phyloP scores from a whole-genome alignment of 37 sponge, comb jelly and placozoan genomes.

The Bolinopsis microptera region DNA sequence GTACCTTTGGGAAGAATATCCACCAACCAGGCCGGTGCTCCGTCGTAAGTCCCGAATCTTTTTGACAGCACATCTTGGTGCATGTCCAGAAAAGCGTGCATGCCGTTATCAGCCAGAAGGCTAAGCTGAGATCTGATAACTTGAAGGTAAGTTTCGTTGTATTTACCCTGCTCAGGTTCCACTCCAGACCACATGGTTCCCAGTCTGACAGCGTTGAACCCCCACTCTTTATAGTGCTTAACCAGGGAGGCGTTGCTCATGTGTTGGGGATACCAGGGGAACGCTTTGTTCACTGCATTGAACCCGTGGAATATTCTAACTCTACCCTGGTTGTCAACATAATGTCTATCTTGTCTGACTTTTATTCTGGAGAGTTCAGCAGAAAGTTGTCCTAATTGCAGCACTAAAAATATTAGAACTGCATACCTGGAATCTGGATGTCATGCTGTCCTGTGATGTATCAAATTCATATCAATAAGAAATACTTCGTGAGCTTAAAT shows the following conservation, averaged over 20 bases:
- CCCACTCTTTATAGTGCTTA: neutral
- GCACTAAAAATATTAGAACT: neutral
- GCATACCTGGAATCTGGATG: no score
- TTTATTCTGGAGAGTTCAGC: neutral
- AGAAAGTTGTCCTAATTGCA: neutral
- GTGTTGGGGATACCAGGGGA: neutral
- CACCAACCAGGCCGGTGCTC: constrained; percentile 87
- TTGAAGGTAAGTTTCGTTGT: constrained; percentile 82
- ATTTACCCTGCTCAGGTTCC: constrained; percentile 76
- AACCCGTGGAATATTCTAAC: neutral
- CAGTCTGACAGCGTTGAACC: constrained; percentile 66
- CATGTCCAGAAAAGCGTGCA: constrained; percentile 86
- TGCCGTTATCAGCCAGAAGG: constrained; percentile 73
- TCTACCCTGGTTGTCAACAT: neutral
- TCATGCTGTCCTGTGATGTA: no score
- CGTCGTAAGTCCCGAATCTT: constrained; percentile 82
- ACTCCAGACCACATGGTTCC: constrained; percentile 96
- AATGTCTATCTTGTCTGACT: constrained; percentile 2
- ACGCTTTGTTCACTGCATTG: neutral
- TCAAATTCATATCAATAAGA: no score
- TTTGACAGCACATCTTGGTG: constrained; percentile 83
- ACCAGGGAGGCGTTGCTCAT: neutral
- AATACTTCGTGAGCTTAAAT: no score
- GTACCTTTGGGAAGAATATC: constrained; percentile 1
- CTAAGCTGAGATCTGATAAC: constrained; percentile 69